Evolutionary conservation across 2,888 invertebrate genomes (phyloP), one percentile per base, ranked within the genome.

Genomic region (Acanthosepion pharaonis): DNA sequence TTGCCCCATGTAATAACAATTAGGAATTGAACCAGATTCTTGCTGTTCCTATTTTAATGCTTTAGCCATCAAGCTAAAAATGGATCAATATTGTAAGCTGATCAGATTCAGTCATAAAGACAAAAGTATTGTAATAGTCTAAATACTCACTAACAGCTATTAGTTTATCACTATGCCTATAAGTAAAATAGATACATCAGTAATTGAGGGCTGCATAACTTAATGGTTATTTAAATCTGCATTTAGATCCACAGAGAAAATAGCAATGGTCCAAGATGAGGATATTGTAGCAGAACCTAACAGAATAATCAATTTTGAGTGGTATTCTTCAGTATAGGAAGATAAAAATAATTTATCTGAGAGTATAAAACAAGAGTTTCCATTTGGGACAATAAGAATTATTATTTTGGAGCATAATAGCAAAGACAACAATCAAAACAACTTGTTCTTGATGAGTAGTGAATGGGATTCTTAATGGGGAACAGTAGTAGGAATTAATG

Each of bases 161-260:
- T n/a, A 78, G n/a, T 78, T n/a, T 9, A 9, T 78, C 9, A 78
- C 78, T 8, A 28, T n/a, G 18, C 8, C 78, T n/a, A 78, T 78
- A 4, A 78, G n/a, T 78, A 28, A 78, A 78, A 78, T 28, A 78
- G 78, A 78, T 78, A n/a, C 11, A n/a, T 78, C 78, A 78, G 5
- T 78, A n/a, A n/a, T 78, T 78, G n/a, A 78, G 78, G 78, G 78
- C 28, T 78, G 5, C 23, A 23, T 59, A 42, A 42, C n/a, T n/a
- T 78, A 78, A n/a, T 78, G 78, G 78, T 78, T 78, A 78, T 78
- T 78, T 78, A 28, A 78, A n/a, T 78, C 78, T 78, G n/a, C 28
- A n/a, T 78, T 78, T 78, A n/a, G n/a, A 78, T 3, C 78, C 78
- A 78, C 78, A n/a, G 28, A 78, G 78, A n/a, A 78, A 28, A 78